phyloP scores from a whole-genome alignment of 30 jellyfish, hydroid and myxozoan genomes.

The Cassiopea andromeda region DNA sequence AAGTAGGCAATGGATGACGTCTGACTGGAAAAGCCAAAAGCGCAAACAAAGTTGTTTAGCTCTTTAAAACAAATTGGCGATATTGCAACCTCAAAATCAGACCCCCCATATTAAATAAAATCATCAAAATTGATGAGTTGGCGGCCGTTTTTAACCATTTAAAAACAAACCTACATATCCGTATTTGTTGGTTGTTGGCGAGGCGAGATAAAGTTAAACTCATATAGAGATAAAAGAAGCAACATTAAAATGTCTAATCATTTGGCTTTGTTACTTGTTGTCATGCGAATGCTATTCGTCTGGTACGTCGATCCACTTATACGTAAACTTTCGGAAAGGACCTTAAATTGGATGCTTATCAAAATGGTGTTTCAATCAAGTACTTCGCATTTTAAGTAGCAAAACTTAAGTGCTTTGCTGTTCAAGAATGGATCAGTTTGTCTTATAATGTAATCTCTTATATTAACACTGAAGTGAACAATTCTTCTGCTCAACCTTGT shows the following conservation, averaged over 20 bases:
- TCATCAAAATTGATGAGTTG: background rate
- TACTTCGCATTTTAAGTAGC: conserved; percentile 13
- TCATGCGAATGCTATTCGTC: conserved; percentile 15
- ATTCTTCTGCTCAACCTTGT: conserved; percentile 52
- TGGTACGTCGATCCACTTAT: conserved; percentile 35
- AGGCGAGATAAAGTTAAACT: background rate
- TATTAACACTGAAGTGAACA: conserved; percentile 24
- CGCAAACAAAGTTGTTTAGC: background rate
- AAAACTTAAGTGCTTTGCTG: conserved; percentile 37
- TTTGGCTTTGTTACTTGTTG: background rate
- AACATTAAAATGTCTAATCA: background rate
- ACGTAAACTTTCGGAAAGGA: conserved; percentile 22
- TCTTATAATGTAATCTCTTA: conserved; percentile 44
- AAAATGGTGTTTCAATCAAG: conserved; percentile 34
- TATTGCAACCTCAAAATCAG: background rate
- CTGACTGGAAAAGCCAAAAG: too few species aligned
- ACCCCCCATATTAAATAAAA: conserved; percentile 21
- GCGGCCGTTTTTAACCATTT: conserved; percentile 39
- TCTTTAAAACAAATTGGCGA: background rate
- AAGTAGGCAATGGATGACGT: too few species aligned
- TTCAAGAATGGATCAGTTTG: conserved; percentile 49
- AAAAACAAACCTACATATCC: conserved; percentile 22
- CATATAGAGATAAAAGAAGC: background rate
- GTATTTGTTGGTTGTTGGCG: conserved; percentile 15
- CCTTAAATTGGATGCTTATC: conserved; percentile 28